Percentiles rank a stretch among this genome's conserved stretches.
phyloP scores from a whole-genome alignment of 1,140 invertebrate genomes.

The Drosophila malerkotliana region DNA sequence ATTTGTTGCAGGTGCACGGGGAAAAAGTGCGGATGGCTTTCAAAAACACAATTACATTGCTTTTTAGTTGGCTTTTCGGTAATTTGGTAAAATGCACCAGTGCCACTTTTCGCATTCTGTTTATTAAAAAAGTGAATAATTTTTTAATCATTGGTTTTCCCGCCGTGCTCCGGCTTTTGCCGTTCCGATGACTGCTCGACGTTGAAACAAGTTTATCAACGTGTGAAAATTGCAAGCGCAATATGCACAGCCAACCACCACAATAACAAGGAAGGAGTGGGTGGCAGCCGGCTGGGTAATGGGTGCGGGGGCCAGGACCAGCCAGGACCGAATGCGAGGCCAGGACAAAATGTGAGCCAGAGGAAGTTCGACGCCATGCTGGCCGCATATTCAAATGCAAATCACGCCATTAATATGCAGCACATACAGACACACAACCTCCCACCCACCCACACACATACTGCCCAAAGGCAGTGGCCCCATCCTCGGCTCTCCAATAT shows the following conservation, averaged over 20 bases:
- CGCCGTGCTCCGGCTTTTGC: conserved; percentile 10
- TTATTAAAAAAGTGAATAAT: not conserved
- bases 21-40: not conserved
- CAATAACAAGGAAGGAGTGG: conserved; percentile 23
- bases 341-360: conserved; percentile 4
- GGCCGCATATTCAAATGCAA: conserved; percentile 79
- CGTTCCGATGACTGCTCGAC: conserved; percentile 41
- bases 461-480: not conserved
- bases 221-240: conserved; percentile 74
- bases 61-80: not conserved
- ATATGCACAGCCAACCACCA: conserved; percentile 54
- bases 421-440: conserved; percentile 23
- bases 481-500: conserved; percentile 31
- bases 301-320: not conserved
- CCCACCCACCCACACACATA: conserved; percentile 7
- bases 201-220: conserved; percentile 78
- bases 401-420: conserved; percentile 81
- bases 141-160: conserved; percentile 13
- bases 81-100: not conserved
- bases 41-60: too few species aligned
- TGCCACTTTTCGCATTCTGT: not conserved
- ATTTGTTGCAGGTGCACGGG: conserved; percentile 34
- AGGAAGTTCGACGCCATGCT: conserved; percentile 35
- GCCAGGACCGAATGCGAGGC: not conserved
- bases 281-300: not conserved